These are phyloP conservation scores for Ammodytes dubius DNA, from an alignment of 2,113 vertebrate genomes.

Conservation along the genomic window DNA sequence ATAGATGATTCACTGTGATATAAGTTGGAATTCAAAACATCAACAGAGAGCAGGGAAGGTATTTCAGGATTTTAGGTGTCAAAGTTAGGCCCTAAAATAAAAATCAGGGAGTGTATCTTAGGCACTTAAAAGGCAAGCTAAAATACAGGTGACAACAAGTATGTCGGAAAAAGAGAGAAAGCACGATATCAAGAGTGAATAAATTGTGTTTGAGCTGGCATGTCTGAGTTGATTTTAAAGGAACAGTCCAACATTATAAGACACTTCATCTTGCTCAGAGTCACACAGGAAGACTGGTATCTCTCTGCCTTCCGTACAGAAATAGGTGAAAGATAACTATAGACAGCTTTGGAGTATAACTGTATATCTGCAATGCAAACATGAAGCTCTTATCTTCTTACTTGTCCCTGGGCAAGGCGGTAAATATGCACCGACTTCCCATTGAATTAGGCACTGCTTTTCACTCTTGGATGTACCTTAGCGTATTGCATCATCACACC, in stretches of 20 bases:
- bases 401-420: slow-evolving; percentile 10
- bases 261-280: slow-evolving; percentile 17
- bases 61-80: slow-evolving; percentile 30
- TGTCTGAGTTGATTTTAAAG: slow-evolving; percentile 20
- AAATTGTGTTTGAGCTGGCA: background rate
- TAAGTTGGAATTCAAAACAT: slow-evolving; percentile 38
- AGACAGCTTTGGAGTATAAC: slow-evolving; percentile 5
- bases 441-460: slow-evolving; percentile 53
- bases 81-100: background rate
- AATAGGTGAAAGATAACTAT: slow-evolving; percentile 26
- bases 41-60: background rate
- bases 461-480: slow-evolving; percentile 52
- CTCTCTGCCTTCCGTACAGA: background rate
- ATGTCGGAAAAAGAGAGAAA: slow-evolving; percentile 18
- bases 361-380: background rate
- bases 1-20: slow-evolving; percentile 25
- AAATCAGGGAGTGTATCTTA: slow-evolving; percentile 4
- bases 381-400: background rate
- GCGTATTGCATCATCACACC: slow-evolving; percentile 63
- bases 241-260: background rate
- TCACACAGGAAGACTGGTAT: slow-evolving; percentile 23
- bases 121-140: slow-evolving; percentile 12
- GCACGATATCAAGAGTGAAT: slow-evolving; percentile 8
- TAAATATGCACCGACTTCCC: slow-evolving; percentile 29
- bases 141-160: slow-evolving; percentile 17